Percentiles rank a stretch among this genome's conserved stretches.
phyloP scores from a whole-genome alignment of 2,797 vertebrate genomes.

The Cyprinodon diabolis region DNA sequence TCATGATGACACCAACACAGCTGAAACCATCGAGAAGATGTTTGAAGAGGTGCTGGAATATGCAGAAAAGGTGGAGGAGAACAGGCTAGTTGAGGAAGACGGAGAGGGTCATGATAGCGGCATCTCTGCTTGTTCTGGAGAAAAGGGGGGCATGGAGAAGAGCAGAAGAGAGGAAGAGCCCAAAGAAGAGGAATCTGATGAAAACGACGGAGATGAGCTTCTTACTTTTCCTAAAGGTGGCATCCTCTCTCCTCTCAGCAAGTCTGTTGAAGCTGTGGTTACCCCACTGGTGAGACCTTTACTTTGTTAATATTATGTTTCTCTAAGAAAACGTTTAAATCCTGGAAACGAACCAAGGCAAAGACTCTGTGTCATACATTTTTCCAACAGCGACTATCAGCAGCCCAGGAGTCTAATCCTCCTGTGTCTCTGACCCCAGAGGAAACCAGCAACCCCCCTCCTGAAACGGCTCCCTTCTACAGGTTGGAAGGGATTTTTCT shows the following conservation, averaged over 20 bases:
- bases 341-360: background rate
- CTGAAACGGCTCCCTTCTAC: constrained; percentile 64
- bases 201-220: constrained; percentile 68
- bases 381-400: constrained; percentile 62
- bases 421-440: constrained; percentile 50
- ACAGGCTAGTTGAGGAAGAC: constrained; percentile 19
- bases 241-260: constrained; percentile 83
- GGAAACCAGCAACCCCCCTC: constrained; percentile 28
- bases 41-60: constrained; percentile 82
- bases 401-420: constrained; percentile 45
- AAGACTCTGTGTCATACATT: background rate
- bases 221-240: constrained; percentile 75
- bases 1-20: constrained; percentile 71
- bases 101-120: constrained; percentile 42
- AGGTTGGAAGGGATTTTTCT: constrained; percentile 40
- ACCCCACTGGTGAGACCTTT: constrained; percentile 78
- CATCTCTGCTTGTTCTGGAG: constrained; percentile 31
- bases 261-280: constrained; percentile 81
- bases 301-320: background rate
- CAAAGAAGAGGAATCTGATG: constrained; percentile 29
- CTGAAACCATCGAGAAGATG: constrained; percentile 80
- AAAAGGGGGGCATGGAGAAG: constrained; percentile 37
- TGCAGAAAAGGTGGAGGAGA: constrained; percentile 58
- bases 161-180: constrained; percentile 19
- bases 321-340: background rate